Percentiles rank a stretch among this genome's conserved stretches.
These are phyloP conservation scores for Akabosia matsudoensis DNA, from an alignment of 1,140 invertebrate genomes.

Conservation along the genomic window DNA sequence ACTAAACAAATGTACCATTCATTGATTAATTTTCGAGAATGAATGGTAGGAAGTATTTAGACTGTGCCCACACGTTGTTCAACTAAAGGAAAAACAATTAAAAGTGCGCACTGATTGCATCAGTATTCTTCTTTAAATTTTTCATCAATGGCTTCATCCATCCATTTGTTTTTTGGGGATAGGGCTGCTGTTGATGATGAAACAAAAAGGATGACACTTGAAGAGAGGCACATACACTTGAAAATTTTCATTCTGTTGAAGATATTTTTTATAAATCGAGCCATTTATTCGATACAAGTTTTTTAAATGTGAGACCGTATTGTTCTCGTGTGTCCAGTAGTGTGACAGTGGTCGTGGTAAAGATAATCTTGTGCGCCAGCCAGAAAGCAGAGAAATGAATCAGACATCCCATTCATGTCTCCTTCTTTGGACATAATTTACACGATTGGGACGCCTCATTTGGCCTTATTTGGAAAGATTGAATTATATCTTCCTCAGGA, in stretches of 20 bases:
- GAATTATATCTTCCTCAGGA: constrained; percentile 36
- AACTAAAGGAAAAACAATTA: not conserved
- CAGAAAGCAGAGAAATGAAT: not conserved
- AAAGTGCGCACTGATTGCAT: constrained; percentile 4
- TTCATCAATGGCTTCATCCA: no score
- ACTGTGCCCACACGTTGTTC: not conserved
- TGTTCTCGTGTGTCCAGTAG: not conserved
- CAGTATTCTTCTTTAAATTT: no score
- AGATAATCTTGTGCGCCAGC: not conserved
- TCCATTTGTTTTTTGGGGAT: no score
- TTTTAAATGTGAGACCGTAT: no score
- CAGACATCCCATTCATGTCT: constrained; percentile 27
- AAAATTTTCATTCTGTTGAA: no score
- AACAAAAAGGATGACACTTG: no score
- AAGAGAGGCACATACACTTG: no score
- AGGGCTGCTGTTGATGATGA: no score
- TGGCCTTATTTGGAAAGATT: constrained; percentile 37
- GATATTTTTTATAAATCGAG: no score
- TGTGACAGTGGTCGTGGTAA: constrained; percentile 2
- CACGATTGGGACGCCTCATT: constrained; percentile 39
- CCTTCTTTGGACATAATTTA: constrained; percentile 39
- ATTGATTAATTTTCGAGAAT: constrained; percentile 9
- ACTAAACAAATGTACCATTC: not conserved
- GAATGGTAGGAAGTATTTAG: not conserved
- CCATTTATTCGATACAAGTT: no score